Percentiles rank a stretch among this genome's conserved stretches.
phyloP scores from a whole-genome alignment of 1,140 invertebrate species.

The Bradynema listronoti region DNA sequence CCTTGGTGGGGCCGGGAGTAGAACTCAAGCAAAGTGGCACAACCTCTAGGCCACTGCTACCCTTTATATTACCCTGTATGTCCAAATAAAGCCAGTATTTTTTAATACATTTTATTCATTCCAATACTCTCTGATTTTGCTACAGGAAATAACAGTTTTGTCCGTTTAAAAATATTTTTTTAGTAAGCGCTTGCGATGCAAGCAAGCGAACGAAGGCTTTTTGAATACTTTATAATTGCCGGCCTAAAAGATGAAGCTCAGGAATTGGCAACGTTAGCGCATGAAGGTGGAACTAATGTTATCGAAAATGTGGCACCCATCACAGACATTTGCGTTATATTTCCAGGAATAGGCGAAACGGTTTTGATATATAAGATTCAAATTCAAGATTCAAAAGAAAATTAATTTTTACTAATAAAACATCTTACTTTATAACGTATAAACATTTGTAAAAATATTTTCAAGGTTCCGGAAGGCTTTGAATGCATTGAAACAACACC shows the following conservation, averaged over 20 bases:
- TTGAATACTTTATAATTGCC: conserved; percentile 91
- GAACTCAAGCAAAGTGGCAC: too few species aligned
- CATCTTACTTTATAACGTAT: neutral
- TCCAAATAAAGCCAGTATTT: too few species aligned
- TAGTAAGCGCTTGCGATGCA: neutral
- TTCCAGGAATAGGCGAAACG: conserved; percentile 76
- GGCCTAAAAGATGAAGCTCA: conserved; percentile 75
- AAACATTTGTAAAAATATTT: conserved; percentile 14
- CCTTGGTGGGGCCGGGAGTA: too few species aligned
- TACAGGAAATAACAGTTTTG: too few species aligned
- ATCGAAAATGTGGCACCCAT: conserved; percentile 71
- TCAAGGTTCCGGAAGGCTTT: conserved; percentile 68
- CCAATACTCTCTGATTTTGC: too few species aligned
- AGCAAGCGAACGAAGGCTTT: conserved; percentile 44
- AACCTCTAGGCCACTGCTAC: too few species aligned
- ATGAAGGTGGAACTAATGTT: conserved; percentile 45
- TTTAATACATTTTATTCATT: too few species aligned
- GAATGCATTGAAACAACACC: conserved; percentile 77
- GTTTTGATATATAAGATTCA: conserved; percentile 60
- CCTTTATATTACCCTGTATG: too few species aligned
- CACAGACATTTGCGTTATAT: conserved; percentile 84
- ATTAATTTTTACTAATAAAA: neutral
- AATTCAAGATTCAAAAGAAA: conserved; percentile 1
- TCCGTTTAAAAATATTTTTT: too few species aligned
- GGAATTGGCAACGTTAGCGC: conserved; percentile 61